These are phyloP conservation scores for Melanaphis sacchari DNA, from an alignment of 1,140 invertebrate genomes.

Conservation along the genomic window DNA sequence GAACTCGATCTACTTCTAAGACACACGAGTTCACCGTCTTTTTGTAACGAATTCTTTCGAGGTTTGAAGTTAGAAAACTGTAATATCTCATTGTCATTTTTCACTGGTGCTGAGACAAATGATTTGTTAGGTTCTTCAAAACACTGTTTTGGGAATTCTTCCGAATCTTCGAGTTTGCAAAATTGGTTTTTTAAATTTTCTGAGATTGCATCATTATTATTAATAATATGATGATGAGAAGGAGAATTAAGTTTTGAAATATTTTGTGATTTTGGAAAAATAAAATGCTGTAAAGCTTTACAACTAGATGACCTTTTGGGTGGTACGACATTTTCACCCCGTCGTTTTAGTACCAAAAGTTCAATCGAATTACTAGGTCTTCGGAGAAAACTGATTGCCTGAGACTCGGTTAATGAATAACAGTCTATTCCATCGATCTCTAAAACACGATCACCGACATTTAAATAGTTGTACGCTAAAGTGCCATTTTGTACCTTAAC, in stretches of 20 bases:
- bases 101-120: neutral
- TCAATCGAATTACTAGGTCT: constrained; percentile 58
- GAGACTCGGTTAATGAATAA: constrained; percentile 23
- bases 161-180: neutral
- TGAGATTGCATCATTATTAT: neutral
- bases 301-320: constrained; percentile 52
- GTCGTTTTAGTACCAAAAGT: constrained; percentile 58
- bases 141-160: neutral
- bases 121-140: neutral
- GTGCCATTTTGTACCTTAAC: constrained; percentile 58
- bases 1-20: constrained; percentile 46
- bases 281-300: constrained; percentile 42
- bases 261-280: neutral
- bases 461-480: constrained; percentile 59
- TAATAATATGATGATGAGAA: neutral
- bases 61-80: constrained; percentile 47
- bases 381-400: constrained; percentile 51
- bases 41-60: constrained; percentile 36
- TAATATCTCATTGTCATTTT: neutral
- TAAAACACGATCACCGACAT: constrained; percentile 58
- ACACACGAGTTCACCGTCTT: neutral
- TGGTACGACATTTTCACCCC: constrained; percentile 35
- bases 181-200: neutral
- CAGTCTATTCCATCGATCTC: constrained; percentile 59
- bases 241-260: neutral